Conservation (phyloP, 1,140 invertebrate genomes). For the Riptortus pedestris region DNA sequence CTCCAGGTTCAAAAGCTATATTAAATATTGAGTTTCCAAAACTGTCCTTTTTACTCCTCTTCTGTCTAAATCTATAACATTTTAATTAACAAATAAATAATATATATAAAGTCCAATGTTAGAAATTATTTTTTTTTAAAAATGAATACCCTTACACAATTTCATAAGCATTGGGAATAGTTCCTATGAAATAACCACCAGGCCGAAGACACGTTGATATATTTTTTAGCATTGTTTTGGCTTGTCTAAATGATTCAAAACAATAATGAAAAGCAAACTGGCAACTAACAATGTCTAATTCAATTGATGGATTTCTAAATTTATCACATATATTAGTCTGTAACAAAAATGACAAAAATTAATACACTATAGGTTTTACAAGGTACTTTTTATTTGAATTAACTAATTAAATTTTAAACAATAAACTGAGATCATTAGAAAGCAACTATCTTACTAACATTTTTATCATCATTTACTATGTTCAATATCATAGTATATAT, state of each 20-base stretch:
- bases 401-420: too few species aligned
- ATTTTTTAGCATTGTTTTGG: conserved; percentile 86
- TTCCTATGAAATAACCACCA: conserved; percentile 94
- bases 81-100: conserved; percentile 17
- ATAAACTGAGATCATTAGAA: too few species aligned
- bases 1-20: conserved; percentile 66
- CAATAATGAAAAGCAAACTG: conserved; percentile 97
- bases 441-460: too few species aligned
- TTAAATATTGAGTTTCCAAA: conserved; percentile 84
- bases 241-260: conserved; percentile 87
- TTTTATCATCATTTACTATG: too few species aligned
- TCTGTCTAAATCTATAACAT: conserved; percentile 44
- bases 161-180: conserved; percentile 85
- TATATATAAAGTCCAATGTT: conserved; percentile 8
- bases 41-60: conserved; percentile 45
- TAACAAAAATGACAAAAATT: conserved; percentile 31
- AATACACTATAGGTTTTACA: neutral
- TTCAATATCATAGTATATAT: too few species aligned
- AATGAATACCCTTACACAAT: conserved; percentile 53
- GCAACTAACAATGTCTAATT: conserved; percentile 85
- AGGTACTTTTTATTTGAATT: too few species aligned
- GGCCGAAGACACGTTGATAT: conserved; percentile 74
- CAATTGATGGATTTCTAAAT: conserved; percentile 42
- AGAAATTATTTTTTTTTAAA: too few species aligned
- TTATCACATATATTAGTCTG: conserved; percentile 54